Conservation (phyloP, 2,113 vertebrate genomes). For the Marmota monax region DNA sequence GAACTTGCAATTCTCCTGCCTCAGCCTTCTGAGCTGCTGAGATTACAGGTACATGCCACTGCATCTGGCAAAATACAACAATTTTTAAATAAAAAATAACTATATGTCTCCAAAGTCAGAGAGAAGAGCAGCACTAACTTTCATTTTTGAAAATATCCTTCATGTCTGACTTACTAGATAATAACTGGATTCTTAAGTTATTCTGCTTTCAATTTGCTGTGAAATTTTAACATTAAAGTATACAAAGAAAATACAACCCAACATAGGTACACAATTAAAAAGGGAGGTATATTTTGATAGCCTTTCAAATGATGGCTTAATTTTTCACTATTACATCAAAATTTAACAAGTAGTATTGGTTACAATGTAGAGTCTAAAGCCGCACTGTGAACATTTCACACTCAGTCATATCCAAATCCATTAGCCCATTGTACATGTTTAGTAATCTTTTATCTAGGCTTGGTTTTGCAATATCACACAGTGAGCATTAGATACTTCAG, state of each 20-base stretch:
- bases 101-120: not conserved
- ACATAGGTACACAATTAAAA: not conserved
- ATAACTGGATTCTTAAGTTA: constrained; percentile 3
- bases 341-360: constrained; percentile 14
- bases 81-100: not conserved
- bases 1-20: no score
- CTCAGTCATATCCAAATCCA: not conserved
- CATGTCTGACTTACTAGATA: not conserved
- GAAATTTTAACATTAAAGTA: not conserved
- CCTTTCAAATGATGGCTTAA: not conserved
- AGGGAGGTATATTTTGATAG: not conserved
- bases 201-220: not conserved
- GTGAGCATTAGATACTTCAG: not conserved
- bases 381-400: not conserved
- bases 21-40: no score
- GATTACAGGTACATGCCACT: no score
- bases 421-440: not conserved
- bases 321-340: not conserved
- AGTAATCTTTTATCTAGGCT: not conserved
- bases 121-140: not conserved
- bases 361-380: not conserved
- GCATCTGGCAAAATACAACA: no score
- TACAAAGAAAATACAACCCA: not conserved
- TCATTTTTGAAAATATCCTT: constrained; percentile 18
- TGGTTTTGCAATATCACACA: not conserved